Percentiles rank a stretch among this genome's conserved stretches.
phyloP scores from a whole-genome alignment of 2,797 vertebrate genomes.

The Molossus alvarezi region DNA sequence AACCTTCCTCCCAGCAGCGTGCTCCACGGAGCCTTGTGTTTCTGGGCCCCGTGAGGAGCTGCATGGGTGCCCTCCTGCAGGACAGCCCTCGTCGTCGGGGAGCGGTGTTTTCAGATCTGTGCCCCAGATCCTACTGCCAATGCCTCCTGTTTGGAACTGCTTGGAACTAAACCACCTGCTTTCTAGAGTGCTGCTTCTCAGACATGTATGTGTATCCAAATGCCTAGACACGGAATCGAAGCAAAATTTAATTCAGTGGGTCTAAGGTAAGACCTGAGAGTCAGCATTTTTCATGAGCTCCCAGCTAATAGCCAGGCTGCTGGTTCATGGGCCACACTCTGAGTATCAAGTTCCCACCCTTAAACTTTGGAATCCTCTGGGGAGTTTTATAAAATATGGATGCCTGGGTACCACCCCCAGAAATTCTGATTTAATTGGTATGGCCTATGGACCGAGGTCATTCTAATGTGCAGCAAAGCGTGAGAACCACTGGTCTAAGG shows the following conservation, averaged over 20 bases:
- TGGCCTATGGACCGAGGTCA: too few species aligned
- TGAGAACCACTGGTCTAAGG: background rate
- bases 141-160: background rate
- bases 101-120: background rate
- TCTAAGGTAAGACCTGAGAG: background rate
- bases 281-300: background rate
- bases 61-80: rapidly evolving
- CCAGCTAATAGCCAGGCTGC: background rate
- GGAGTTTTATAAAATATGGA: background rate
- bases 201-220: background rate
- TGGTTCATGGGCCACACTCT: background rate
- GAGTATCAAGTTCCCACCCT: background rate
- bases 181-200: background rate
- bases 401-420: background rate
- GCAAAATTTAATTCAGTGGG: background rate
- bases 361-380: background rate
- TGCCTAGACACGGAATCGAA: background rate
- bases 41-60: background rate
- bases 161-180: background rate
- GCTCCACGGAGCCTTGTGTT: background rate
- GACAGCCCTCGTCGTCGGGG: background rate
- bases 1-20: background rate
- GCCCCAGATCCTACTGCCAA: rapidly evolving
- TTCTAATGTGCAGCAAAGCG: background rate
- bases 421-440: background rate